Conservation (phyloP, 2,113 vertebrate genomes). For the Harpagus bidentatus region DNA sequence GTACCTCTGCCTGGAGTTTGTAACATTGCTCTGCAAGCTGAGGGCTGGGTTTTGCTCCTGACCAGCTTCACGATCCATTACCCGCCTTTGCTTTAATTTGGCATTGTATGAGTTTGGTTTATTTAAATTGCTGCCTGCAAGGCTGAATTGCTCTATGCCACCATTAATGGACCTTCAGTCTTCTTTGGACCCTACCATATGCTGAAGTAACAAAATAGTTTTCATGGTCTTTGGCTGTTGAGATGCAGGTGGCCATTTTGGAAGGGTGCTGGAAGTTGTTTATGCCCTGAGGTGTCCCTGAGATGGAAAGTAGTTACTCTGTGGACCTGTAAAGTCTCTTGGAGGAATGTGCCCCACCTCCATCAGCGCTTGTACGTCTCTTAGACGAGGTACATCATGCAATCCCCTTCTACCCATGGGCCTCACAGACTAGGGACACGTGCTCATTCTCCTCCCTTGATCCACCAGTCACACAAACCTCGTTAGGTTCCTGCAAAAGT, state of each 20-base stretch:
- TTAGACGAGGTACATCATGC: background rate
- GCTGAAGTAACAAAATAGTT: background rate
- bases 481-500: background rate
- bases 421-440: background rate
- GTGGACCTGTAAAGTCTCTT: background rate
- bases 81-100: background rate
- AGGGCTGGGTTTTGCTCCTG: background rate
- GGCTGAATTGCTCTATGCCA: background rate
- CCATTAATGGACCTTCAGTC: rapidly evolving
- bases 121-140: background rate
- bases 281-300: background rate
- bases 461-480: background rate
- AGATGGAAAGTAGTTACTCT: background rate
- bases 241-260: background rate
- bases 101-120: background rate
- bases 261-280: background rate
- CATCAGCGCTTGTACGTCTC: background rate
- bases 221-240: background rate
- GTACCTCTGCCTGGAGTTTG: background rate
- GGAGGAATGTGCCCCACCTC: background rate
- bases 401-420: rapidly evolving
- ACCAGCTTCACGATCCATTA: background rate
- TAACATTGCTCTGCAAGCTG: background rate
- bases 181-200: background rate
- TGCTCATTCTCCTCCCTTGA: background rate